phyloP scores from a whole-genome alignment of 2,888 invertebrate species.

The Macaria liturata region DNA sequence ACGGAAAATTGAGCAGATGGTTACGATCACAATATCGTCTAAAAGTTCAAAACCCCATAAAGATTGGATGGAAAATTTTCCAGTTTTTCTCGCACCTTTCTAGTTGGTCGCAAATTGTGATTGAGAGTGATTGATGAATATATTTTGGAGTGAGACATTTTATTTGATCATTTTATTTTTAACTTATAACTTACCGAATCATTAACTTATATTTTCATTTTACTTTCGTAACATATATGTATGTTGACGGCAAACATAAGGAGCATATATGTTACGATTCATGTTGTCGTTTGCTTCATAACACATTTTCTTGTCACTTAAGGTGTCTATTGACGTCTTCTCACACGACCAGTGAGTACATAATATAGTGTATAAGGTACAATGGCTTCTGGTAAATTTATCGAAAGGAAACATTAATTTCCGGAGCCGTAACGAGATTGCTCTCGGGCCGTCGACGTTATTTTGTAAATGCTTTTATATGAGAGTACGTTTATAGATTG shows the following conservation, averaged over 20 bases:
- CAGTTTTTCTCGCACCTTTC: constrained; percentile 32
- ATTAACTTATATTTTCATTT: too few relatives aligned
- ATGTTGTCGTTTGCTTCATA: too few relatives aligned
- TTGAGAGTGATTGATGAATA: too few relatives aligned
- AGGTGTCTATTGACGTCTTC: not conserved
- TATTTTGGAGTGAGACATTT: too few relatives aligned
- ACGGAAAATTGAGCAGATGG: constrained; percentile 68
- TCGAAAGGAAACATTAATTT: constrained; percentile 56
- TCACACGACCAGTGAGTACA: constrained; percentile 8
- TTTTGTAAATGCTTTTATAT: constrained; percentile 31
- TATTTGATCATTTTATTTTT: too few relatives aligned
- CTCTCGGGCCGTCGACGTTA: constrained; percentile 40
- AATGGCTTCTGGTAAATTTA: constrained; percentile 21
- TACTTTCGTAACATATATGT: too few relatives aligned
- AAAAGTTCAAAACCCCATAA: constrained; percentile 55
- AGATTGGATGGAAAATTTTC: constrained; percentile 41
- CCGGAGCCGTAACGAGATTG: constrained; percentile 55
- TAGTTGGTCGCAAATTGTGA: constrained; percentile 1
- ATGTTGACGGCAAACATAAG: too few relatives aligned
- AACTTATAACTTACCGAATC: too few relatives aligned
- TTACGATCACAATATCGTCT: constrained; percentile 64
- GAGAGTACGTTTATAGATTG: constrained; percentile 12
- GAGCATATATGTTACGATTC: too few relatives aligned
- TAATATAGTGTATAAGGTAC: constrained; percentile 9
- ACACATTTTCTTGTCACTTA: too few relatives aligned